Percentiles rank a stretch among this genome's conserved stretches.
Conservation (phyloP, 2,888 invertebrate genomes). For the Megastigmus dorsalis region DNA sequence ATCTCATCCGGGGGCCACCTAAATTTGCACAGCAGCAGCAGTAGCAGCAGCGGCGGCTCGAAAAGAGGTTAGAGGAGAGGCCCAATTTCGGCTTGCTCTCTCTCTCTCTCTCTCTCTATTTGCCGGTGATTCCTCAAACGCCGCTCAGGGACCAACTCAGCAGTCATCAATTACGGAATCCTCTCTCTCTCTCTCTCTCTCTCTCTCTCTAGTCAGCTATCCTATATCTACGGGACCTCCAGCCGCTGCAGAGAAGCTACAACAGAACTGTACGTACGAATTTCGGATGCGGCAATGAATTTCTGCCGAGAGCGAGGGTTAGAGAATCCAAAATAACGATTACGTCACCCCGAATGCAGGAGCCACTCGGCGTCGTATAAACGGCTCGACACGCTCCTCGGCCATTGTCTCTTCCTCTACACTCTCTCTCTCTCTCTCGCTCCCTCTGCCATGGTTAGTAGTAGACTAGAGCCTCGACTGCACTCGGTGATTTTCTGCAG, state of each 20-base stretch:
- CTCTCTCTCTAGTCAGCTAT: slow-evolving; percentile 14
- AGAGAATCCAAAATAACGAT: slow-evolving; percentile 41
- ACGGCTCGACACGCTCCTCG: slow-evolving; percentile 1
- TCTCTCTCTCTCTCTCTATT: background rate
- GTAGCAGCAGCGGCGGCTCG: background rate
- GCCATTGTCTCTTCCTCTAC: background rate
- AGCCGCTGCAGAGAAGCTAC: too few relatives aligned
- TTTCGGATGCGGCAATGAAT: slow-evolving; percentile 49
- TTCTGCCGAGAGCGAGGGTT: background rate
- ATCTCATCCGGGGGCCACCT: background rate
- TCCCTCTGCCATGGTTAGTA: too few relatives aligned
- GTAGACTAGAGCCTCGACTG: too few relatives aligned
- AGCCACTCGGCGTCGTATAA: background rate
- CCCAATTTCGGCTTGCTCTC: background rate
- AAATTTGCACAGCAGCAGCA: slow-evolving; percentile 8
- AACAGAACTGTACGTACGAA: slow-evolving; percentile 22
- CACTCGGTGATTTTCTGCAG: slow-evolving; percentile 25
- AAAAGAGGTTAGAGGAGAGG: background rate
- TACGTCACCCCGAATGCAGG: slow-evolving; percentile 16
- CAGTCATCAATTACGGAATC: slow-evolving; percentile 45
- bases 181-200: background rate
- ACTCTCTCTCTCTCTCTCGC: too few relatives aligned
- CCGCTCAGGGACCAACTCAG: slow-evolving; percentile 39
- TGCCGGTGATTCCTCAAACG: slow-evolving; percentile 32
- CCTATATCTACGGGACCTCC: too few relatives aligned